Percentiles rank a stretch among this genome's conserved stretches.
phyloP scores from a whole-genome alignment of 2,113 vertebrate species.

The Pachyramphus minor region DNA sequence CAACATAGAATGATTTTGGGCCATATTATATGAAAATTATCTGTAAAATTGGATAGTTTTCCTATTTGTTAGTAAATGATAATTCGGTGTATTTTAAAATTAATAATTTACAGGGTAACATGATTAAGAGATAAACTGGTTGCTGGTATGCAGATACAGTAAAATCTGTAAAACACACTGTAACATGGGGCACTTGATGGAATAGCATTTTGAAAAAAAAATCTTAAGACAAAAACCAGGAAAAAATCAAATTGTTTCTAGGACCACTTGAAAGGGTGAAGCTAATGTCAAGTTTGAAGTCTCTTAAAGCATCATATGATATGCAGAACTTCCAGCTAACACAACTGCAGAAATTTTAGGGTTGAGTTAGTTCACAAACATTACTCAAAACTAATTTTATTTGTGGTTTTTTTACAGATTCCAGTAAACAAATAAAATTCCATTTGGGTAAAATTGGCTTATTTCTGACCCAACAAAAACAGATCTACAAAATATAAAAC shows the following conservation, averaged over 20 bases:
- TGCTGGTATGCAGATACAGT: not conserved
- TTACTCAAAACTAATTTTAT: not conserved
- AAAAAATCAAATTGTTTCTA: not conserved
- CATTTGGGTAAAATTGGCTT: not conserved
- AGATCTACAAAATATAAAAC: not conserved
- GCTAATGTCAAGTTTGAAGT: not conserved
- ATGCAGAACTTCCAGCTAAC: not conserved
- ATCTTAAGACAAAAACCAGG: not conserved
- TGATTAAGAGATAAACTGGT: not conserved
- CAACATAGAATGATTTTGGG: not conserved
- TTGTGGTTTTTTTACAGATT: not conserved
- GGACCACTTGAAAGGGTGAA: not conserved
- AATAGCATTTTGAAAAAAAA: not conserved
- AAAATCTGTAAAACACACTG: not conserved
- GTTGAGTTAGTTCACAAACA: not conserved
- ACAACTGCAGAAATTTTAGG: not conserved
- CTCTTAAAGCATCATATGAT: not conserved
- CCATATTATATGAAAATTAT: not conserved
- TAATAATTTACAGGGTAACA: not conserved
- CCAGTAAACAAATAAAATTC: constrained; percentile 17
- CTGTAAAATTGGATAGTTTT: not conserved
- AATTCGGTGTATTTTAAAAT: not conserved
- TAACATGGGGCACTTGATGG: not conserved
- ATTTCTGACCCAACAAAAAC: not conserved
- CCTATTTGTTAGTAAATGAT: not conserved